phyloP scores from a whole-genome alignment of 2,113 vertebrate genomes.

The Daboia siamensis region DNA sequence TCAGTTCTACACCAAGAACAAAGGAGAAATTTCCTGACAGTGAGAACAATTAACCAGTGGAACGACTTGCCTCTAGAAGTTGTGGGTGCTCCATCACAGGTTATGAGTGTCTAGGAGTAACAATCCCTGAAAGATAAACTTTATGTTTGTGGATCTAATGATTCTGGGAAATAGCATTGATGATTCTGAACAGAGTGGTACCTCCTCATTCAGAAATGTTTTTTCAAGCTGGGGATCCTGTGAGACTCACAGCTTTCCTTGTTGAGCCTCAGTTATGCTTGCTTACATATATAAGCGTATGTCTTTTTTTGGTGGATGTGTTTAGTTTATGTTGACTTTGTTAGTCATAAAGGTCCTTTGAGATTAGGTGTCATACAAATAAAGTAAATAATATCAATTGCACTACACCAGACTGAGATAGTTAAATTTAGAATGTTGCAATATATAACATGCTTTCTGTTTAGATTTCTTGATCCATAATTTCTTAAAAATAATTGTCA shows the following conservation, averaged over 20 bases:
- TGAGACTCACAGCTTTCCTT: neutral
- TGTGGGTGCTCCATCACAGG: neutral
- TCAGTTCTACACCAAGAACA: neutral
- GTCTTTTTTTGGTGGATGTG: neutral
- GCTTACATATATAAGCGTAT: neutral
- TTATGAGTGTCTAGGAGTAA: neutral
- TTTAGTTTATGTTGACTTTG: neutral
- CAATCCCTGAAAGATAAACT: neutral
- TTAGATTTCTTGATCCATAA: neutral
- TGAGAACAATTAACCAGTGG: too few species aligned
- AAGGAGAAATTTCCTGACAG: too few species aligned
- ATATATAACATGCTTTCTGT: neutral
- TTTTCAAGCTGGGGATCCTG: neutral
- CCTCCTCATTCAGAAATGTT: neutral
- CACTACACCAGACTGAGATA: too few species aligned
- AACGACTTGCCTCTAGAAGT: too few species aligned
- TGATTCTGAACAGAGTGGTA: neutral
- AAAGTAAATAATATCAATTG: neutral
- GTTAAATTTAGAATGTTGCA: neutral
- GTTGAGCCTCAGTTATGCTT: neutral
- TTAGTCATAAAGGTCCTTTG: neutral
- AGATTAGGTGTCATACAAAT: neutral
- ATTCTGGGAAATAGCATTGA: neutral
- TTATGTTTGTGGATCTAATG: neutral
- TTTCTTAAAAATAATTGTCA: neutral